Evolutionary conservation across 92 coral and sea anemone genomes (phyloP), one percentile per base, ranked within the genome.

Genomic region (Palythoa heliodiscus): DNA sequence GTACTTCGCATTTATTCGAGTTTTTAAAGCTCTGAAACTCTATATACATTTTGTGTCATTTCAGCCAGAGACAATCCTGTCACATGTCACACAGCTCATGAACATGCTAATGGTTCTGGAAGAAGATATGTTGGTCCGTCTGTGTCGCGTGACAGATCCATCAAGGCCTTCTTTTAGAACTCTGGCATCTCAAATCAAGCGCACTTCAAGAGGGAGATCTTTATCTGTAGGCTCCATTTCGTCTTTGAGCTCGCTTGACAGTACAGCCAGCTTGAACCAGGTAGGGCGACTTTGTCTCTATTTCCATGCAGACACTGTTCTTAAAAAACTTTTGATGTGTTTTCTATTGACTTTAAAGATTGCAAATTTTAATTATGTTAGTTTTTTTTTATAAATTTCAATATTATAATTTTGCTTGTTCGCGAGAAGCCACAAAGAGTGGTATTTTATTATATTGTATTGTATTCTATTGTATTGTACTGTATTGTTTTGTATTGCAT

Each of bases 111-210:
- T 94, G 17, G 86, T 89, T 8, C 86, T 94, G 73, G 93, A 96
- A 52, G 99, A 96, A 76, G 92, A 93, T 37, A 87, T 91, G 57
- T 87, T 96, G 84, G 84, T 96, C 12, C 99, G 93, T 66, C 87
- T 96, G 79, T 94, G 97, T 48, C 93, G 91, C 70, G 95, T 96
- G 8, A 87, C 92, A 48, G 99, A 96, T 43, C 99, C 99, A 20
- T 96, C 99, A 3, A 92, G 99, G 24, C 99, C 99, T 47, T 95
- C 99, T 10, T 95, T 95, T 86, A 93, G 95, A 73, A 94, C 98
- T n/a, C 91, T 96, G 24, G 90, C 87, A 48, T 63, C 90, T 61
- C 86, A 91, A 70, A 86, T 91, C 50, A 91, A 88, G 87, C 83
- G 91, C 10, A 53, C 29, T 11, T 73, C 87, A 13, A 78, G 88